Base-by-base conservation (phyloP, 1,140 invertebrate genomes). In the Nilaparvata lugens region DNA sequence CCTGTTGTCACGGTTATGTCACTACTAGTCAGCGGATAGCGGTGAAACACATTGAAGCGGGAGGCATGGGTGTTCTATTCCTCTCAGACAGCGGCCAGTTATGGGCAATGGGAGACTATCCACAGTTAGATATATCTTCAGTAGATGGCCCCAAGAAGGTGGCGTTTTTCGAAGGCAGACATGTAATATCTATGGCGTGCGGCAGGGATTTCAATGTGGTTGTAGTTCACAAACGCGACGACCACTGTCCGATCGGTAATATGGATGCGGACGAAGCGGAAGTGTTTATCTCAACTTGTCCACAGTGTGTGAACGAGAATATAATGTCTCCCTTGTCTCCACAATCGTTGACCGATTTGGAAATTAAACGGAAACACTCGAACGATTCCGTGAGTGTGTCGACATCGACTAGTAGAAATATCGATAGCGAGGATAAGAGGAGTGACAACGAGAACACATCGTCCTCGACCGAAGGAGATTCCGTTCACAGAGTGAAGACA, bases 91-190 rank as follows among this genome's bases (percentile, higher is more conserved):
- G 74, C 72, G 83, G 84, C 19, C 82, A 89, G 61, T 72, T 91
- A 9, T 89, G 87, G 87, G 84, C 81, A 0, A 85, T 80, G 65
- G 88, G 88, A 43, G 71, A 76, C 67, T 87, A 88, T 71, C 79
- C 81, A 7, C 83, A 88, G 69, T 80, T 89, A 58, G 79, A 82
- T 18, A 77, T 89, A 61, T 80, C 80, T 52, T 74, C 74, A 59
- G 65, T 64, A 58, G 76, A 73, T 67, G 62, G 54, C 16, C 84
- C 87, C 58, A 80, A 79, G 40, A 83, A 79, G 74, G 78, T 90
- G 11, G 77, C 75, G 56, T 86, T 85, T 72, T 85, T 89, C 66
- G 79, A 82, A 63, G 83, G 82, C 1, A 78, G 82, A 56, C 76
- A 77, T 61, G 81, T 87, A 2, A 79, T 83, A 35, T 79, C 78